Base-by-base conservation (phyloP, 1,140 invertebrate genomes). In the Araneus ventricosus region DNA sequence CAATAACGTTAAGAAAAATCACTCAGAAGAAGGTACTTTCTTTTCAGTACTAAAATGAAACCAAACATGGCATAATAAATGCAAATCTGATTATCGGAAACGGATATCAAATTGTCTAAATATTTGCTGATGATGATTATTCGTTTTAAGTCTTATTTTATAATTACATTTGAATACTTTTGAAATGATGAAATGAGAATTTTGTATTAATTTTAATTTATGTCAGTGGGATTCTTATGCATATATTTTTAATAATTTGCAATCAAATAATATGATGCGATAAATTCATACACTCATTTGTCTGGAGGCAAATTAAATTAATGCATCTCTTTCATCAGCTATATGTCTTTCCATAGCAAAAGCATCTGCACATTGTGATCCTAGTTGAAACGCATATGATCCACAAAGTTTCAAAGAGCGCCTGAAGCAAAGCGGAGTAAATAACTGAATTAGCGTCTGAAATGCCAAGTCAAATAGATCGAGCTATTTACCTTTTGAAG, bases 401-500 rank as follows among this genome's bases (percentile, higher is more conserved):
- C 30, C 17, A 20, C 10, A 75, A 75, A 34, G 67, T 30, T 75
- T 34, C 8, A 75, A 30, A 75, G 27, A 30, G 10, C 7, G 67
- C 67, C 67, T 7, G 34, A 34, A 30, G 67, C 67, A 34, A 34
- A 7, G 24, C 27, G 30, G 17, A n/a, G 4, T 14, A 75, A 75
- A 34, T 75, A 75, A 75, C 30, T 22, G 17, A 84, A 84, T 84
- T 84, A 84, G 41, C 20, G 41, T 57, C 45, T 45, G n/a, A 84
- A 52, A 84, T 45, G 41, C 52, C 41, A 84, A 52, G 10, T 84
- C 82, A 84, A 84, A 84, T 84, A 57, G 24, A 84, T 57, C 4
- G 24, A 84, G 27, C 45, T 84, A 27, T 84, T 45, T 84, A 84
- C 45, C 80, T 84, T 84, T 84, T 27, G 82, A 27, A 45, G 24